These are phyloP conservation scores for Trematocara marginatum DNA, from an alignment of 2,113 vertebrate genomes.

Conservation along the genomic window DNA sequence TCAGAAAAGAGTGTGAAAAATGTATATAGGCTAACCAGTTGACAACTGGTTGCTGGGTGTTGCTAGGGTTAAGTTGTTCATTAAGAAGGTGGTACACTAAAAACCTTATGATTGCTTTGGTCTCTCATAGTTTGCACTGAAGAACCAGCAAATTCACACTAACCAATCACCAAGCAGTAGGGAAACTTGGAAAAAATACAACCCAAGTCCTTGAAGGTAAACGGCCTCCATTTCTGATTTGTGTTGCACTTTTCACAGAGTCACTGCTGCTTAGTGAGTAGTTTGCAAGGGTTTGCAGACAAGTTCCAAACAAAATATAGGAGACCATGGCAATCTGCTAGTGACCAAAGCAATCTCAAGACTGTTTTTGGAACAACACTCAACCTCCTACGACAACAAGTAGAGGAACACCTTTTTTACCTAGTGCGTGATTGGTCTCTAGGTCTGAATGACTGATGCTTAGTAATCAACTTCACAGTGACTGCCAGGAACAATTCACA, in stretches of 20 bases:
- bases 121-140: not conserved
- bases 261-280: not conserved
- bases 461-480: not conserved
- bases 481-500: not conserved
- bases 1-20: not conserved
- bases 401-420: not conserved
- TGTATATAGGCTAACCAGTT: not conserved
- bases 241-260: not conserved
- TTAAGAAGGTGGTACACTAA: not conserved
- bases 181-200: not conserved
- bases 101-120: not conserved
- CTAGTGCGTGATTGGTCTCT: not conserved
- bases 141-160: not conserved
- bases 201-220: not conserved
- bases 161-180: not conserved
- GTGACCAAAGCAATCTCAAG: not conserved
- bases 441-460: not conserved
- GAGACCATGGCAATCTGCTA: not conserved
- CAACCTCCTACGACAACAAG: not conserved
- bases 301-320: not conserved
- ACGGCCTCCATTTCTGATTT: not conserved
- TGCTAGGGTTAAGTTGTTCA: not conserved
- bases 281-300: not conserved
- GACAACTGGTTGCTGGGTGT: not conserved
- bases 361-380: not conserved